Evolutionary conservation across 2,797 vertebrate genomes (phyloP).

Genomic region (Sebastes melanostomus): DNA sequence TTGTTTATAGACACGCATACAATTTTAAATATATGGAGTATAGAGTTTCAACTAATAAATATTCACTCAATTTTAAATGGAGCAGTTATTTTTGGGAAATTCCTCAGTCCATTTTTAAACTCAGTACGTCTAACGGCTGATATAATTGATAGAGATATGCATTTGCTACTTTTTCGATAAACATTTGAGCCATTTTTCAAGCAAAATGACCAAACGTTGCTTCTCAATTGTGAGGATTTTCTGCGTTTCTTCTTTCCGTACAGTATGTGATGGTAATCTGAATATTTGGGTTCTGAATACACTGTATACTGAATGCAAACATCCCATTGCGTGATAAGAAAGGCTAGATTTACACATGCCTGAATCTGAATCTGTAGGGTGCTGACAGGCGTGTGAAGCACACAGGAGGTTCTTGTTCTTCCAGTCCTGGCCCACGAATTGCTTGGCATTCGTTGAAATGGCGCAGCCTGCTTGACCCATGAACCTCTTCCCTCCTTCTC

Average conservation of each 20-base stretch:
- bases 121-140: background rate
- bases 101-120: background rate
- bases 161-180: too few species aligned
- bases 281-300: background rate
- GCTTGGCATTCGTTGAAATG: conserved; percentile 18
- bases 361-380: background rate
- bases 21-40: too few species aligned
- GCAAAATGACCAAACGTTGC: background rate
- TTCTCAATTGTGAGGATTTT: background rate
- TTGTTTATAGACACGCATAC: too few species aligned
- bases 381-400: background rate
- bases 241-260: background rate
- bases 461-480: conserved; percentile 8
- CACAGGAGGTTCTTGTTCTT: conserved; percentile 19
- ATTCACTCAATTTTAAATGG: background rate
- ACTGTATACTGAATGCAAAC: too few species aligned
- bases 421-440: background rate
- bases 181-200: background rate
- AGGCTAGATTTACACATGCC: background rate
- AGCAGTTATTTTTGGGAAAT: background rate
- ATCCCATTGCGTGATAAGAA: background rate
- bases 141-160: too few species aligned
- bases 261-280: background rate
- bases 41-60: background rate
- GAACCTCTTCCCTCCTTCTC: conserved; percentile 10